Evolutionary conservation across 1,140 invertebrate species (phyloP), one percentile per base, ranked within the genome.

Genomic region (Drosophila novamexicana): DNA sequence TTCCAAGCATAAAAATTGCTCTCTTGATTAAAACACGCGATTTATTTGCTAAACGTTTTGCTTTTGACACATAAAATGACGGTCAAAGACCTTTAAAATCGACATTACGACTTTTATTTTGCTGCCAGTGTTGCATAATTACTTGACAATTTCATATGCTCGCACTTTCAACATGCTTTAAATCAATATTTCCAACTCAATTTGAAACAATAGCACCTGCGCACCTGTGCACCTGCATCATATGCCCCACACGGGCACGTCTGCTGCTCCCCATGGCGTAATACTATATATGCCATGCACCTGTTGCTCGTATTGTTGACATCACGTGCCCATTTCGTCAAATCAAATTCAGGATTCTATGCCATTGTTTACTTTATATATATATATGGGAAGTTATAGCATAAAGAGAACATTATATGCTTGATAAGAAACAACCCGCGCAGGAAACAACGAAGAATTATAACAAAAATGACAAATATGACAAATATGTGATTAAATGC

Each of bases 401-500:
- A 44, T 12, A 49, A 1, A 9, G 50, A 16, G 52, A 52, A 62
- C 37, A 50, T 58, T 14, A 14, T 53, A 37, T 52, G 44, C 39
- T 69, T 74, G 71, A 69, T 74, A 74, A 74, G 71, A 42, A 45
- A 29, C 14, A 45, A 29, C 14, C 34, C 56, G 42, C 7, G 12
- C 39, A 16, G 70, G 49, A 40, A 22, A 49, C 10, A 62, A 29
- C 34, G 34, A 63, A 61, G 42, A 61, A 47, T 12, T 36, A 45
- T 37, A 47, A 37, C 18, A 63, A 37, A 18, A 18, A 18, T 18
- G 18, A 72, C 16, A 67, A 72, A 67, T n/a, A 65, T 10, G 50
- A 72, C 12, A 67, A 72, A 67, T 18, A 9, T 22, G 29, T 39
- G 57, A 63, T 71, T 70, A 71, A 70, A 65, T 58, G 36, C 29